Base-by-base conservation (phyloP, 92 coral and sea anemone genomes). In the Epizoanthus illoricatus region DNA sequence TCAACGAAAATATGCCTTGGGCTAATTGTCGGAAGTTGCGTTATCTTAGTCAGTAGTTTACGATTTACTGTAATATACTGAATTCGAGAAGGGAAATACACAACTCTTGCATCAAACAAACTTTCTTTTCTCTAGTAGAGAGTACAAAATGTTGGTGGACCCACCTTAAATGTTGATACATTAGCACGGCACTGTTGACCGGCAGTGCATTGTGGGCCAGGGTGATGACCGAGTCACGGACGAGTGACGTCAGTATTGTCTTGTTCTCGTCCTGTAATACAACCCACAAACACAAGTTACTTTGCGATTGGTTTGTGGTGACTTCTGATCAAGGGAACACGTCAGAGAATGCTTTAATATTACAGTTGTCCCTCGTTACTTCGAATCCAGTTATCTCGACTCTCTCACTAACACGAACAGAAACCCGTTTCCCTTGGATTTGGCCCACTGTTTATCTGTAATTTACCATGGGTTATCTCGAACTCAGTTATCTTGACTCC, bases 101-200 rank as follows among this genome's bases (percentile, higher is more conserved):
- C 52, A 21, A 73, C 7, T 1, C 16, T 18, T 41, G 41, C 8
- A 10, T 5, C 16, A 42, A 43, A 43, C n/a, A 11, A 52, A 23
- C 16, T 24, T 21, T 28, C 36, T 40, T n/a, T 17, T 8, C 28
- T 21, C 45, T 76, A 24, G 19, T 76, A 21, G 2, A 58, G 16
- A 76, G 11, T 36, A 12, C 2, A 9, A 19, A 8, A 7, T 5
- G 3, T 5, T 33, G 39, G 73, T 33, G 15, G 49, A 70, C 70
- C 63, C 74, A 93, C 97, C 97, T 93, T 49, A 93, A 87, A 66
- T 93, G 94, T 65, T 91, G 94, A 79, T 81, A 93, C 68, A 93
- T 91, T 3, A 91, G 70, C 16, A 88, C 74, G 0, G 97, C 94
- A 39, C 97, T 94, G 71, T 84, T 84, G 18, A 90, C 80, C 20